phyloP scores from a whole-genome alignment of 64 coral and sea anemone species.

The Montipora foliosa region DNA sequence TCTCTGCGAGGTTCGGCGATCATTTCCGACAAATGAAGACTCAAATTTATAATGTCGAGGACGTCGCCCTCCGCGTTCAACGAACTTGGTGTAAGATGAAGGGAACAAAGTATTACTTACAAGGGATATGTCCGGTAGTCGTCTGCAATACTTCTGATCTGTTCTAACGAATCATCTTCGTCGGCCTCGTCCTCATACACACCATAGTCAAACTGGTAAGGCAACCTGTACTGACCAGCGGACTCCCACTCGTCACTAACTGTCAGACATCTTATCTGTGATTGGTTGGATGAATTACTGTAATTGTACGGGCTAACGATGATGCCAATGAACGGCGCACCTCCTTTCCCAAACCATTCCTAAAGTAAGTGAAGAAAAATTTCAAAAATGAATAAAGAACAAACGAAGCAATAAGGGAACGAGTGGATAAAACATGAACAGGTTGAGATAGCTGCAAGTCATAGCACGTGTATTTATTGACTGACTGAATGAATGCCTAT shows the following conservation, averaged over 20 bases:
- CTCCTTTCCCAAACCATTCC: constrained; percentile 96
- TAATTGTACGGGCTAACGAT: constrained; percentile 95
- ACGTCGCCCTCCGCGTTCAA: no score
- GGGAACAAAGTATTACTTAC: background rate
- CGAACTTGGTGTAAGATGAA: background rate
- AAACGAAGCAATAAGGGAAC: no score
- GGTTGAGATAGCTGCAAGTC: no score
- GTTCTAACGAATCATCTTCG: constrained; percentile 54
- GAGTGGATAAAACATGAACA: no score
- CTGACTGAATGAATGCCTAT: no score
- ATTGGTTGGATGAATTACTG: constrained; percentile 86
- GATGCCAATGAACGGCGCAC: constrained; percentile 87
- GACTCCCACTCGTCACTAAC: constrained; percentile 84
- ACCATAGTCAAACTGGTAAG: constrained; percentile 89
- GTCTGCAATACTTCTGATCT: constrained; percentile 47
- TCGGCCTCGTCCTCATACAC: constrained; percentile 46
- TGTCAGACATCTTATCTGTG: constrained; percentile 88
- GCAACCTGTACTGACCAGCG: constrained; percentile 81
- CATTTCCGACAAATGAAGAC: no score
- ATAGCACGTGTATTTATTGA: no score
- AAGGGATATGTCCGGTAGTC: constrained; percentile 47
- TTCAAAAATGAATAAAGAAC: constrained; percentile 40
- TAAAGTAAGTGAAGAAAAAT: background rate
- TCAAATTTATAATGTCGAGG: no score
- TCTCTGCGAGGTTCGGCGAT: no score